These are phyloP conservation scores for Ophioderma brevispina DNA, from an alignment of 35 echinoderm and acorn worm genomes.

Conservation along the genomic window DNA sequence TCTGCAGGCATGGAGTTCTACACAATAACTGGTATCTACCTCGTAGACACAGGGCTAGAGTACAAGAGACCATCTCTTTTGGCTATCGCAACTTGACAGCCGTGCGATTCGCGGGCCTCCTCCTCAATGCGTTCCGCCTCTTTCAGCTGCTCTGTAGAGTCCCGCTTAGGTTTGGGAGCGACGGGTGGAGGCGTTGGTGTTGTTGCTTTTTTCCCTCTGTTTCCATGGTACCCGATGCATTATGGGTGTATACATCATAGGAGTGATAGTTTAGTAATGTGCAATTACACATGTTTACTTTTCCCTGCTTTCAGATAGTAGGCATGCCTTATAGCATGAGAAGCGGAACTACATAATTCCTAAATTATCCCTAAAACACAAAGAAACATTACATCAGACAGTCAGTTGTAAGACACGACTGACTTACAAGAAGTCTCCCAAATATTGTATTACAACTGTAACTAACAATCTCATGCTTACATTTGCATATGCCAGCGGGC, in stretches of 20 bases:
- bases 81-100: background rate
- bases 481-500: no score
- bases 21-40: background rate
- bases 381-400: background rate
- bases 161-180: slow-evolving; percentile 14
- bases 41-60: background rate
- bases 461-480: no score
- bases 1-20: background rate
- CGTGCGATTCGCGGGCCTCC: background rate
- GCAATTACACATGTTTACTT: background rate
- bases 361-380: background rate
- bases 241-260: background rate
- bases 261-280: background rate
- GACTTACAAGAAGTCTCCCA: no score
- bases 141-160: slow-evolving; percentile 13
- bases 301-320: background rate
- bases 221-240: background rate
- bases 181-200: slow-evolving; percentile 12
- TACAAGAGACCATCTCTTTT: background rate
- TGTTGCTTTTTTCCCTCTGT: background rate
- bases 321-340: background rate
- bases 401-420: no score
- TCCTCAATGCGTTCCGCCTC: background rate
- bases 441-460: no score
- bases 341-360: background rate